phyloP scores from a whole-genome alignment of 2,797 vertebrate species.

The Oophaga sylvatica region DNA sequence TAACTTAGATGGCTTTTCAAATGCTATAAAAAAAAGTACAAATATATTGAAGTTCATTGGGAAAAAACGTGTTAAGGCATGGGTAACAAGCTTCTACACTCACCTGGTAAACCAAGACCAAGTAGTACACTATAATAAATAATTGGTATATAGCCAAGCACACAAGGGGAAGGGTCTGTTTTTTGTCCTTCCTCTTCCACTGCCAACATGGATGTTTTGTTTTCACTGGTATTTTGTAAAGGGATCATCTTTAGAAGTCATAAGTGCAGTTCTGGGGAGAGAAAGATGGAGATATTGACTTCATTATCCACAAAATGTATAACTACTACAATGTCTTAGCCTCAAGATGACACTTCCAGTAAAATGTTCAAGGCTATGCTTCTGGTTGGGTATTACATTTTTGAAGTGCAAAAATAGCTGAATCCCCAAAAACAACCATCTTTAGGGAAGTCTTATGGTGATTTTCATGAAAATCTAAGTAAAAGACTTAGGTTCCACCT shows the following conservation, averaged over 20 bases:
- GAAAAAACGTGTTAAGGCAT: not conserved
- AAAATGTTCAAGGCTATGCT: not conserved
- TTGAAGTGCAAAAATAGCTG: not conserved
- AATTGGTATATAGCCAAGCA: conserved; percentile 81
- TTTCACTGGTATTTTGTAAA: conserved; percentile 64
- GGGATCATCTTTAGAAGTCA: conserved; percentile 38
- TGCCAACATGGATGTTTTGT: not conserved
- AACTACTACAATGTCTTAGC: not conserved
- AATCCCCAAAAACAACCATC: not conserved
- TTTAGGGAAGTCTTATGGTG: not conserved
- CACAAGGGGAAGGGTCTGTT: conserved; percentile 78
- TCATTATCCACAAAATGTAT: conserved; percentile 3
- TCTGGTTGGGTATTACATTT: not conserved
- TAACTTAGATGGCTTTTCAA: not conserved
- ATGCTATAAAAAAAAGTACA: not conserved
- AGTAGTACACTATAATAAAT: conserved; percentile 90
- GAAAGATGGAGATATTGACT: not conserved
- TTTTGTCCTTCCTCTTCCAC: conserved; percentile 15
- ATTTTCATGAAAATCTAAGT: not conserved
- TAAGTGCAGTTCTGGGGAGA: not conserved
- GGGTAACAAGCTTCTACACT: conserved; percentile 46
- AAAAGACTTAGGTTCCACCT: not conserved
- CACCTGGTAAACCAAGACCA: conserved; percentile 90
- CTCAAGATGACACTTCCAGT: not conserved
- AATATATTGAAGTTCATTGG: not conserved